Evolutionary conservation across 1,140 invertebrate species (phyloP), one percentile per base, ranked within the genome.

Genomic region (Bombus turneri): DNA sequence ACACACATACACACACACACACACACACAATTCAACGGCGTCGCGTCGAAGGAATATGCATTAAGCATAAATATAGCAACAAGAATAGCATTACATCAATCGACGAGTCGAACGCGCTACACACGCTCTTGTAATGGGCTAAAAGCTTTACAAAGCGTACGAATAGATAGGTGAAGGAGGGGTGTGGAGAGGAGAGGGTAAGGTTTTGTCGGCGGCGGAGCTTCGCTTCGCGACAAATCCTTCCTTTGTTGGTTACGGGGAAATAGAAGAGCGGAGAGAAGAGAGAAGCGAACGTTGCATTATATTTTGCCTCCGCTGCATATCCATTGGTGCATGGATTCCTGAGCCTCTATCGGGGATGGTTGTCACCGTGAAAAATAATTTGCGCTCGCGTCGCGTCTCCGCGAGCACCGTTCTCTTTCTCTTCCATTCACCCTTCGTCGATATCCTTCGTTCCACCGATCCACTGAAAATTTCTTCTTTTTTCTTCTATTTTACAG

Each of bases 171-270:
- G 83, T 85, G 86, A 83, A 77, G 66, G 62, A 68, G 85, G 76
- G 68, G 10, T 59, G 71, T 25, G 39, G 37, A 37, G 72, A 64
- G 53, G 39, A 57, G 82, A 74, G 89, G 83, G 86, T 89, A 91
- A 91, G 89, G 90, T 91, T 91, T 91, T 91, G 89, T 90, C 86
- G 86, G 15, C 83, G 72, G 86, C 81, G 64, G 76, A 90, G 89
- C 82, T 76, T 90, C 89, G 87, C 87, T 88, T 89, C 91, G 91
- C 88, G 92, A 91, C 89, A 93, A 93, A 93, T 93, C 92, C 92
- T 64, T 73, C 91, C 83, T 91, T 93, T 93, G 92, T 93, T 85
- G 74, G 75, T 18, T n/a, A 59, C 82, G 53, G 71, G 75, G 72
- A 83, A 90, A 88, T 88, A 75, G 84, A 81, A 87, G 73, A 75